Percentiles rank a stretch among this genome's conserved stretches.
Conservation (phyloP, 2,888 invertebrate genomes). For the Gnatocerus cornutus region DNA sequence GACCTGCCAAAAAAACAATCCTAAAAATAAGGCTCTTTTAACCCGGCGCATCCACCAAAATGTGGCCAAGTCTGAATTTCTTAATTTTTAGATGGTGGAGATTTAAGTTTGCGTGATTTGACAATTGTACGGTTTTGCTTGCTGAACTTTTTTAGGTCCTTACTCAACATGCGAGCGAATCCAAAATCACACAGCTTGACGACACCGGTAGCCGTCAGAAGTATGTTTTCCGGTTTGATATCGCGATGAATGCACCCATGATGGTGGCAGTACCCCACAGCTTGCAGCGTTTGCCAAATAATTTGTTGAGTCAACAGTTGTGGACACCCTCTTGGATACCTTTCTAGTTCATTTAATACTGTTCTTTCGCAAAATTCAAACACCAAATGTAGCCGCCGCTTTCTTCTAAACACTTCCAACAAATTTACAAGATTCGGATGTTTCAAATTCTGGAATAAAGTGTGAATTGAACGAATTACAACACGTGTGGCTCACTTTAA, state of each 20-base stretch:
- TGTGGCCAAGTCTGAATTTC: too few species aligned
- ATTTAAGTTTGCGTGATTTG: too few species aligned
- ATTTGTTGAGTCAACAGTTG: slow-evolving; percentile 93
- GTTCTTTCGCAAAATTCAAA: slow-evolving; percentile 99
- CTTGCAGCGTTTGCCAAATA: slow-evolving; percentile 95
- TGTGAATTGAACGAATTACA: not conserved
- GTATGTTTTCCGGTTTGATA: slow-evolving; percentile 99
- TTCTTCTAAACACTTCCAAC: slow-evolving; percentile 96
- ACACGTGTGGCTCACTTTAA: slow-evolving; percentile 80
- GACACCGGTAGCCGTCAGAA: slow-evolving; percentile 92
- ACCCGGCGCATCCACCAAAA: too few species aligned
- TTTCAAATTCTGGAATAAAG: slow-evolving; percentile 89
- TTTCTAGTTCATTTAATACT: slow-evolving; percentile 94
- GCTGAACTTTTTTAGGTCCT: too few species aligned
- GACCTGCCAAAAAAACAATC: slow-evolving; percentile 74
- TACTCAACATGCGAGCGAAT: slow-evolving; percentile 96
- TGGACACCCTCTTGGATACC: slow-evolving; percentile 92
- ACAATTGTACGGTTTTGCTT: too few species aligned
- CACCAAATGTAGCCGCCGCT: slow-evolving; percentile 95
- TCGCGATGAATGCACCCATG: slow-evolving; percentile 97
- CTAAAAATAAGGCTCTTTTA: too few species aligned
- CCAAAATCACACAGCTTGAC: slow-evolving; percentile 99
- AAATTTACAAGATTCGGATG: slow-evolving; percentile 98
- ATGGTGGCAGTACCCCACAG: slow-evolving; percentile 96
- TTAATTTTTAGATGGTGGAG: too few species aligned